phyloP scores from a whole-genome alignment of 30 jellyfish, hydroid and myxozoan species.

The Chrysaora quinquecirrha region DNA sequence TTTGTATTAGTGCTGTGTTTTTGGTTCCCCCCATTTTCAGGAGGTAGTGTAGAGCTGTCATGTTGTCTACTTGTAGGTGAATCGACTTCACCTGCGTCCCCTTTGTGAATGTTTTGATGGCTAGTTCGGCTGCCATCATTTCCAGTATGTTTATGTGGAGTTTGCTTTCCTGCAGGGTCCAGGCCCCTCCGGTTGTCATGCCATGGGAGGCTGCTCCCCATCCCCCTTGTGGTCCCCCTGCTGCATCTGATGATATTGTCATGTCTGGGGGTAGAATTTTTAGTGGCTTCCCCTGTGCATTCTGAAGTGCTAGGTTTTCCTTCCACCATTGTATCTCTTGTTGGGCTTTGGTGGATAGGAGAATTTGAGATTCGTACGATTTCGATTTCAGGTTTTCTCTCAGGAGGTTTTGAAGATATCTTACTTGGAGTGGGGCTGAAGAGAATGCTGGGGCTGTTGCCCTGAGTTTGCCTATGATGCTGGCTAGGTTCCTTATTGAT shows the following conservation, averaged over 20 bases:
- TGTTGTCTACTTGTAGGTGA: constrained; percentile 49
- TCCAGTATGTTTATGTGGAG: constrained; percentile 43
- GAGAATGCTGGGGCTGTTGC: constrained; percentile 25
- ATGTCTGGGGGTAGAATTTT: background rate
- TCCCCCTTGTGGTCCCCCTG: constrained; percentile 19
- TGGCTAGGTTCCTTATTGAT: constrained; percentile 11
- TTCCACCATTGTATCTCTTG: constrained; percentile 32
- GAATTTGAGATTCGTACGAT: constrained; percentile 11
- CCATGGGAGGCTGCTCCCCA: constrained; percentile 59
- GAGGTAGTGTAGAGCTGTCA: constrained; percentile 23
- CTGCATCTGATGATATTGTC: constrained; percentile 27
- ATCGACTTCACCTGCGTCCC: background rate
- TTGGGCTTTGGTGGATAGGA: constrained; percentile 1
- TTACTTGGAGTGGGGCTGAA: constrained; percentile 36
- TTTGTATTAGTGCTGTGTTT: background rate
- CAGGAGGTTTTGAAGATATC: constrained; percentile 8
- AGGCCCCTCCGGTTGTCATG: constrained; percentile 23
- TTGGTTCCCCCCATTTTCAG: constrained; percentile 17
- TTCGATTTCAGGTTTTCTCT: background rate
- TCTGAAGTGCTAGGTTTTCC: constrained; percentile 17
- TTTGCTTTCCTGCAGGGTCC: constrained; percentile 19
- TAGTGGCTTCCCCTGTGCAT: constrained; percentile 9
- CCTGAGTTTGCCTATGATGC: constrained; percentile 7
- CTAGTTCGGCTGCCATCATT: constrained; percentile 8
- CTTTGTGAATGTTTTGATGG: constrained; percentile 17